Base-by-base conservation (phyloP, 1,140 invertebrate genomes). In the Mercenaria mercenaria region DNA sequence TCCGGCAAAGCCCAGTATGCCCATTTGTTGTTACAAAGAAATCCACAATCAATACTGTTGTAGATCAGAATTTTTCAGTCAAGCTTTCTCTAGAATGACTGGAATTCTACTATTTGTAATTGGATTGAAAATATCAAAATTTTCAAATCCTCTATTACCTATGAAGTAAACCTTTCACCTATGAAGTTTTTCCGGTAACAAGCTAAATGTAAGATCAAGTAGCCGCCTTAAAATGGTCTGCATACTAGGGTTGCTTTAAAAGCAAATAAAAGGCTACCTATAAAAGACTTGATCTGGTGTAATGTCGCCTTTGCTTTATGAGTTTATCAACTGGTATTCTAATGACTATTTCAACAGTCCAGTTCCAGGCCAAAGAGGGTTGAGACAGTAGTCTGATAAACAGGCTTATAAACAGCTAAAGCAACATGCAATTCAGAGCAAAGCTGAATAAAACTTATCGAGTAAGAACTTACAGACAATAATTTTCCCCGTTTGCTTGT, bases 91-190 rank as follows among this genome's bases (percentile, higher is more conserved):
- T n/a, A 26, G n/a, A 34, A 84, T 77, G 32, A 43, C 50, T 69
- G 15, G 26, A 8, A 20, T 11, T 1, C 82, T 77, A 69, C n/a
- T n/a, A n/a, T n/a, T 86, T 89, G 41, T 89, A 89, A 29, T 37
- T 59, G 1, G 79, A 18, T n/a, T 86, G 41, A 82, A 89, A 91
- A 20, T 37, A 85, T 34, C 80, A 80, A 89, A 26, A 80, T 26
- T 41, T 29, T 18, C 8, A 89, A 50, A 43, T 91, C 86, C n/a
- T 43, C 29, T 26, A 26, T 77, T 15, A 77, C 8, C 4, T 34
- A 26, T 2, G 11, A 10, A 29, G 59, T 4, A 29, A 64, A n/a
- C 26, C 15, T 26, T 64, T 29, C 26, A 29, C 11, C 29, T n/a
- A 29, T 50, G 29, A 34, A 50, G 39, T 6, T 10, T 41, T 50